Base-by-base conservation (phyloP, 2,113 vertebrate genomes). In the Bubo scandiacus region DNA sequence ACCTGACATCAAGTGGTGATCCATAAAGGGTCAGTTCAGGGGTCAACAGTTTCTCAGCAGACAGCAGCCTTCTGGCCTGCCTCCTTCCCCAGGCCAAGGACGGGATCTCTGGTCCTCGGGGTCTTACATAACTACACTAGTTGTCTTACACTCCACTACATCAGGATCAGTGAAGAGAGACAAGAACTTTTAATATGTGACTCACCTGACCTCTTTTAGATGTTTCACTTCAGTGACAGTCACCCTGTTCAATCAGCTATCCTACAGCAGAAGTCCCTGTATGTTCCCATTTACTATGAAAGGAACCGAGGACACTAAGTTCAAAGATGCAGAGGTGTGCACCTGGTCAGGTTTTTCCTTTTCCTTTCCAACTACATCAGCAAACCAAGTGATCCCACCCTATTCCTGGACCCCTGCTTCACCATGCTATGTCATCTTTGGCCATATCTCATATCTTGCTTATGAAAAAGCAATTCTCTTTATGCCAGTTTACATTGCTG, bases 361-460 rank as follows among this genome's bases (percentile, higher is more conserved):
- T 71, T 55, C 36, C 13, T 66, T 40, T 67, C 30, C 52, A 55
- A 8, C 25, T 23, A 86, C 19, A 84, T 18, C 3, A 68, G 58
- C 73, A 79, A 78, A 52, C 11, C 16, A 26, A 70, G 49, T 4
- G 34, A 72, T 47, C 25, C 32, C 10, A 51, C 42, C 9, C 32
- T 1, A 5, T 17, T 74, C n/a, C 36, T n/a, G 42, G 61, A 68
- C 16, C 21, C 55, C 38, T 59, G 12, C 43, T 86, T 54, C 15
- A 34, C 38, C 3, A 0, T 42, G 34, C 29, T 45, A 3, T 20
- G 14, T 49, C 5, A 0, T 43, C 54, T 91, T 67, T 43, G 59
- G 20, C 47, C 18, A 16, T 26, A 29, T 23, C 42, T 36, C 23
- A 4, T 7, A 22, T 16, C 20, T 67, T 23, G 59, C 52, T 62